Conservation (phyloP, 2,113 vertebrate genomes). For the Nothoprocta perdicaria region DNA sequence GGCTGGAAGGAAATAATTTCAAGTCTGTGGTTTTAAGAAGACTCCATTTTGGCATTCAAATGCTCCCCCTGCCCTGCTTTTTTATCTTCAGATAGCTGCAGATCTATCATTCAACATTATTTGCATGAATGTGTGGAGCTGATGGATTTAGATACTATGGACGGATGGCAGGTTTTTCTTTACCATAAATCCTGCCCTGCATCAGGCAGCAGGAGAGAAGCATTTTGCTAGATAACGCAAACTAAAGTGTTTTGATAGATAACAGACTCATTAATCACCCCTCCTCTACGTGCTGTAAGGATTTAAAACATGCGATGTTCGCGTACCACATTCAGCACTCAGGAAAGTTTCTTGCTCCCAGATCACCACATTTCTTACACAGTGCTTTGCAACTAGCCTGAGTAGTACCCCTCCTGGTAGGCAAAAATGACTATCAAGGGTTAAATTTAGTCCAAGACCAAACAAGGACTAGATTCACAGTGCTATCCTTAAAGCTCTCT, state of each 20-base stretch:
- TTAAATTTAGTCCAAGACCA: conserved; percentile 74
- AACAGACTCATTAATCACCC: conserved; percentile 72
- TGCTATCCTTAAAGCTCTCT: conserved; percentile 61
- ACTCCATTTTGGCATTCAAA: conserved; percentile 32
- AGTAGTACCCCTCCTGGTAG: conserved; percentile 41
- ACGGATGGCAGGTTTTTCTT: conserved; percentile 66
- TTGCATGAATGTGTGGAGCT: conserved; percentile 56
- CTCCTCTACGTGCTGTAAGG: conserved; percentile 53
- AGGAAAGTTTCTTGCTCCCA: conserved; percentile 42
- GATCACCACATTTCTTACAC: conserved; percentile 48
- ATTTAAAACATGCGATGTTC: conserved; percentile 40
- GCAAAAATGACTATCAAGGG: conserved; percentile 42
- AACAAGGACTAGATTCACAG: conserved; percentile 63
- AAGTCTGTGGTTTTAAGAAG: conserved; percentile 41
- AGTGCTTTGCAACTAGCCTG: conserved; percentile 40
- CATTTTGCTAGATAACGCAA: conserved; percentile 75
- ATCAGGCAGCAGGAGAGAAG: conserved; percentile 52
- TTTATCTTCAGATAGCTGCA: conserved; percentile 22
- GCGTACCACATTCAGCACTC: background rate
- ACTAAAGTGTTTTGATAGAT: conserved; percentile 50
- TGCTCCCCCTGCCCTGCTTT: background rate
- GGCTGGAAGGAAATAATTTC: conserved; percentile 35
- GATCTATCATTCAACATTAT: conserved; percentile 57
- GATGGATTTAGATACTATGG: conserved; percentile 64
- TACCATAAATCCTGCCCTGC: conserved; percentile 67